A percentile compares a stretch with the other conserved stretches of the same genome.
Evolutionary conservation across 2,113 vertebrate genomes (phyloP).

Genomic region (Oreotrochilus melanogaster): DNA sequence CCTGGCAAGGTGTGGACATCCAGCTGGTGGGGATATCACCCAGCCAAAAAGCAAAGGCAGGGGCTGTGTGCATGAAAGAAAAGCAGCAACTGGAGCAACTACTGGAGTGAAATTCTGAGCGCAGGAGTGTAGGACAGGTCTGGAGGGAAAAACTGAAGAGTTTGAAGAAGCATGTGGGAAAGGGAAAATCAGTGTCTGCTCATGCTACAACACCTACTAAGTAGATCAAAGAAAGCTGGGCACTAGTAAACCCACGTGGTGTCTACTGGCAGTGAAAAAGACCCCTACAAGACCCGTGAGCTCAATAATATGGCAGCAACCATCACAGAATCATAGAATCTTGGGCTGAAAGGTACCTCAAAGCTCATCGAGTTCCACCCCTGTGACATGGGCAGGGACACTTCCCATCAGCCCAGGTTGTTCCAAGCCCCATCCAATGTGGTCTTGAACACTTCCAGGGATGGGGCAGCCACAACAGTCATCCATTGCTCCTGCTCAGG

Average conservation of each 20-base stretch:
- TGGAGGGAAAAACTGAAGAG: not conserved
- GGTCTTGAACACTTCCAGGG: no score
- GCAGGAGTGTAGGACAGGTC: not conserved
- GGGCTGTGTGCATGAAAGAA: accelerated
- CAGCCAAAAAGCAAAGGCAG: not conserved
- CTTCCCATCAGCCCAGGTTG: no score
- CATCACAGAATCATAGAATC: no score
- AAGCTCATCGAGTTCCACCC: no score
- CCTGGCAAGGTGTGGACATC: not conserved
- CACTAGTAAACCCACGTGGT: not conserved
- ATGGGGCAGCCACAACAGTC: no score
- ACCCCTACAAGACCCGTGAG: not conserved
- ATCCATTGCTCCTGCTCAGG: not conserved
- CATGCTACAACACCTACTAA: not conserved
- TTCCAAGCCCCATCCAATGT: no score
- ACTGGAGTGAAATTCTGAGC: not conserved
- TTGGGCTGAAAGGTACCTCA: no score
- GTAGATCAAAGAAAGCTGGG: not conserved
- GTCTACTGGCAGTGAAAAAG: not conserved
- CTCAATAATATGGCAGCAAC: not conserved
- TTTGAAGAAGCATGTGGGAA: not conserved
- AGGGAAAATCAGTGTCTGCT: not conserved
- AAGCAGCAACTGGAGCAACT: not conserved
- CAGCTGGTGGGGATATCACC: not conserved
- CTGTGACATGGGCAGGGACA: no score